These are phyloP conservation scores for Hemichromis elongatus DNA, from an alignment of 2,113 vertebrate genomes.

Conservation along the genomic window DNA sequence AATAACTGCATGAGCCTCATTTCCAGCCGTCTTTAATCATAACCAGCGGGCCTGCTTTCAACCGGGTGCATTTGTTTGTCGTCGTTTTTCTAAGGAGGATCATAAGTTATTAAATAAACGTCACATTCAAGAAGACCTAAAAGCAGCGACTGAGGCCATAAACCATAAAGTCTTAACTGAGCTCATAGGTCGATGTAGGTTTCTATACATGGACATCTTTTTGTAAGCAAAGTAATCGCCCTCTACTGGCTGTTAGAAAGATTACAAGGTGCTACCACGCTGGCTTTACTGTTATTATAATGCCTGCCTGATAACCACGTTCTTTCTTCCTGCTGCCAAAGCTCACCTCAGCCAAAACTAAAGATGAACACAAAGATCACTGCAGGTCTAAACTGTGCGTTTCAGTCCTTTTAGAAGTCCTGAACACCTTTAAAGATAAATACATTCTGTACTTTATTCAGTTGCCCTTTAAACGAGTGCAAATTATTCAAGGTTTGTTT, in stretches of 20 bases:
- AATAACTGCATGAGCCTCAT: neutral
- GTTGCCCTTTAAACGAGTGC: no score
- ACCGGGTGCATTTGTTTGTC: neutral
- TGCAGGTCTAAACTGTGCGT: neutral
- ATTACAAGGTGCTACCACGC: accelerated
- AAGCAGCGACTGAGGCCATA: neutral
- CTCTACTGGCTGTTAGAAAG: neutral
- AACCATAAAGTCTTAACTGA: neutral
- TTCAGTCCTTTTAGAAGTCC: accelerated
- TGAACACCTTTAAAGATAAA: neutral
- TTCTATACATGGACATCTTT: neutral
- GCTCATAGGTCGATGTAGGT: neutral
- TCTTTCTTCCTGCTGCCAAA: neutral
- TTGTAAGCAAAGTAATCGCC: neutral
- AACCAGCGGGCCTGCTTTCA: neutral
- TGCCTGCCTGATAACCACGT: accelerated
- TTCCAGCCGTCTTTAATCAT: neutral
- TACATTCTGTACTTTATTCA: neutral
- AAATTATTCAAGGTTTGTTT: neutral
- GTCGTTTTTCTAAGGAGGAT: neutral
- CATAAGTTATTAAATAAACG: neutral
- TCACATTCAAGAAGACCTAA: neutral
- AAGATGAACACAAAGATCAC: neutral
- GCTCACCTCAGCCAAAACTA: neutral
- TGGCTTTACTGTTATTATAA: neutral